Evolutionary conservation across 2,113 vertebrate genomes (phyloP).

Genomic region (Anhinga rufa): DNA sequence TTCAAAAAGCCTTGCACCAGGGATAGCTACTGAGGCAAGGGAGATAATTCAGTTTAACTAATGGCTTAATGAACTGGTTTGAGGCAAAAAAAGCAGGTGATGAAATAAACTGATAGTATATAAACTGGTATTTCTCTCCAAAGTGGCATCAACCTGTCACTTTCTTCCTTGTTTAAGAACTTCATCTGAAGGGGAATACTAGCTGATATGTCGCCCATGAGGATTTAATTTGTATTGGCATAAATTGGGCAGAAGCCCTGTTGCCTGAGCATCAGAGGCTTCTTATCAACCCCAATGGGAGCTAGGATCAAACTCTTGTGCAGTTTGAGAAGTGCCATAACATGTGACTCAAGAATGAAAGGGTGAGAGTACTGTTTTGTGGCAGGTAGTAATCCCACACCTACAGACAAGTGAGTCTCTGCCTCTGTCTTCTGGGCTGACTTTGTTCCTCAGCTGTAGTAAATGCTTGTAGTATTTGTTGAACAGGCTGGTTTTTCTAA

Average conservation of each 20-base stretch:
- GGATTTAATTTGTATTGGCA: background rate
- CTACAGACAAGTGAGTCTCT: background rate
- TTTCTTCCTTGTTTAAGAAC: background rate
- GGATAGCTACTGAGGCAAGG: background rate
- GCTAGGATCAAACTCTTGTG: background rate
- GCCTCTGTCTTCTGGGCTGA: background rate
- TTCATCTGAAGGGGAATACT: background rate
- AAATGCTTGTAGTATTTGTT: background rate
- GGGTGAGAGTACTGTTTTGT: background rate
- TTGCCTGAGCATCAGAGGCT: background rate
- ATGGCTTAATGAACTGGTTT: background rate
- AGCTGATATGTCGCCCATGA: rapidly evolving
- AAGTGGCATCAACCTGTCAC: background rate
- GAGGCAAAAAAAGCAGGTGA: background rate
- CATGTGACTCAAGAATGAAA: background rate
- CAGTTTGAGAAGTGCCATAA: background rate
- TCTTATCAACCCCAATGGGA: background rate
- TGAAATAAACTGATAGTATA: background rate
- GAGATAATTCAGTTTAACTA: background rate
- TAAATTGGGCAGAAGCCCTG: background rate
- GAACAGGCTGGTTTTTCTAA: background rate
- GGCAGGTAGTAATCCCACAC: background rate
- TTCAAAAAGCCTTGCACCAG: background rate
- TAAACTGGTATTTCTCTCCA: background rate
- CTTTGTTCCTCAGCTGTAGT: background rate